Base-by-base conservation (phyloP, 2,113 vertebrate species). In the Xyliphius kryptos region DNA sequence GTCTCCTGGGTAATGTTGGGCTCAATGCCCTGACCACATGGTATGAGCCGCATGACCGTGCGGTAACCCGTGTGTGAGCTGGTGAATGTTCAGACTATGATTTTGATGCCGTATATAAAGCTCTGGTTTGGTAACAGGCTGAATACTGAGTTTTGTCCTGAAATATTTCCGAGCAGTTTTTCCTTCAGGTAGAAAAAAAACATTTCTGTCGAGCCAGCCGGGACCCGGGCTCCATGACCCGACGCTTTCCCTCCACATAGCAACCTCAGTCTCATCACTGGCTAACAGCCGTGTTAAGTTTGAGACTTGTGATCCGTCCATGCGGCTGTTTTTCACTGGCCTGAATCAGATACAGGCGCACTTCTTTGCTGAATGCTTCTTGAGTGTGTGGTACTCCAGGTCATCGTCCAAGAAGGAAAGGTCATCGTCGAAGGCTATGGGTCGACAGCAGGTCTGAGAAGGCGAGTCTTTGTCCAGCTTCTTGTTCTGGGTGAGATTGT, bases 361-460 rank as follows among this genome's bases (percentile, higher is more conserved):
- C 83, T 88, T 91, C 77, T 92, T 91, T 8, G 95, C 95, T 76
- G 95, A 98, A 89, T 98, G 94, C 88, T 97, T 94, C 81, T 89
- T 95, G 73, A 98, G 83, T 55, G 92, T 95, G 82, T 97, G 94
- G 80, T 98, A 98, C 85, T 85, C 92, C 72, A 97, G 80, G 59
- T 91, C 91, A 73, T 97, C 92, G 3, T 98, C 95, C 86, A 98
- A 74, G 83, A 98, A 98, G 0, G 95, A 97, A 57, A 98, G 79
- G 84, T 97, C 92, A 2, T 97, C 95, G 3, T 98, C 95, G 9
- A 93, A 98, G 12, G 93, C 90, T 36, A 89, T 88, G 16, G 95
- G 95, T 76, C 95, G 88, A 74, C 95, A 98, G 79, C 95, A 98
- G 63, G 91, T 93, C 75, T 88, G 89, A 9, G 86, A 76, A 16